Evolutionary conservation across 1,140 invertebrate genomes (phyloP).

Genomic region (Achatina immaculata): DNA sequence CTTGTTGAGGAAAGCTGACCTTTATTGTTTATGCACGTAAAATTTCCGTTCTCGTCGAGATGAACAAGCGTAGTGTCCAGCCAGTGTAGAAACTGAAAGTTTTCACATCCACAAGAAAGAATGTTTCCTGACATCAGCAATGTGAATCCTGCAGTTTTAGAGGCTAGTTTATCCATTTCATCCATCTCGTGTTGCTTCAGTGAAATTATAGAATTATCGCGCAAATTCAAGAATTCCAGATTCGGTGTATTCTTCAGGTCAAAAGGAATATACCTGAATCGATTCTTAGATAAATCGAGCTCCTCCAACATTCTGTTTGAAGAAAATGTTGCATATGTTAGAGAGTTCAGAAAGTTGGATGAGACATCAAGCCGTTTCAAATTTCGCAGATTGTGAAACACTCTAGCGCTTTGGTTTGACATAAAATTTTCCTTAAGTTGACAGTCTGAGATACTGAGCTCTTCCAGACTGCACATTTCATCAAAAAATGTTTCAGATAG

Average conservation of each 20-base stretch:
- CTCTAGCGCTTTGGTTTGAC: neutral
- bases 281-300: neutral
- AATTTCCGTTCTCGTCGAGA: slow-evolving; percentile 4
- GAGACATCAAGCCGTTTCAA: slow-evolving; percentile 18
- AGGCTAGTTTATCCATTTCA: neutral
- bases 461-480: neutral
- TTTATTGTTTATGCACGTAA: slow-evolving; percentile 1
- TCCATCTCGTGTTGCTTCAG: neutral
- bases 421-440: neutral
- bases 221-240: neutral
- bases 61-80: neutral
- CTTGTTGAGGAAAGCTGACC: neutral
- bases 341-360: neutral
- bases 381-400: neutral
- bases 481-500: slow-evolving; percentile 4
- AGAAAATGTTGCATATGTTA: neutral
- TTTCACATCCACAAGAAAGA: slow-evolving; percentile 21
- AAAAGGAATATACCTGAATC: slow-evolving; percentile 21
- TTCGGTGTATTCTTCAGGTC: slow-evolving; percentile 15
- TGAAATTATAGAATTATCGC: neutral
- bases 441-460: neutral
- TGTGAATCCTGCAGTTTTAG: neutral
- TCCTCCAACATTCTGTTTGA: neutral
- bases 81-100: neutral
- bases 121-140: slow-evolving; percentile 6